Evolutionary conservation across 2,888 invertebrate genomes (phyloP).

Genomic region (Therioaphis trifolii): DNA sequence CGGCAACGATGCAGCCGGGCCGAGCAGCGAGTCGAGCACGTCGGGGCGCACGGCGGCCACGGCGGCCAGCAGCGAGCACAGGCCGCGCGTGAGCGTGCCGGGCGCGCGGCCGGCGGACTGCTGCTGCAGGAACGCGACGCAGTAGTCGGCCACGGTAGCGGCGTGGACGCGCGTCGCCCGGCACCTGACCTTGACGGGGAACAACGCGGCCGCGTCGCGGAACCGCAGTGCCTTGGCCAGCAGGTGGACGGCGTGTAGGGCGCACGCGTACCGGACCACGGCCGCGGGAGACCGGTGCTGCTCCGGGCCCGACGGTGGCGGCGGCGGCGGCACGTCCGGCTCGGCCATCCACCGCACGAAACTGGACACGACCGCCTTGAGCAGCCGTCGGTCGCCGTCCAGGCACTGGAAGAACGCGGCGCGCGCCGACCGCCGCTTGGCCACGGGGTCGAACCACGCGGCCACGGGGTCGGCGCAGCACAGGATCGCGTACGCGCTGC

Average conservation of each 20-base stretch:
- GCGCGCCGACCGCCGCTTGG: not conserved
- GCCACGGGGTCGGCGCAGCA: constrained; percentile 52
- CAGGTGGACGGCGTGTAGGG: constrained; percentile 31
- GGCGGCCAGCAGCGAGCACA: constrained; percentile 16
- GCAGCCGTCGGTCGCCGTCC: constrained; percentile 13
- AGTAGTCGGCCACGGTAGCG: not conserved
- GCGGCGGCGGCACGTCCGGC: not conserved
- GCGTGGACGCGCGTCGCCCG: not conserved
- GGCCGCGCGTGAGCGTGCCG: not conserved
- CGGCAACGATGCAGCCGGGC: too few species aligned
- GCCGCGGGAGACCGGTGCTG: not conserved
- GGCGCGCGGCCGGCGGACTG: not conserved
- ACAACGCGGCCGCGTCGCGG: not conserved
- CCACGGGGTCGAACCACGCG: constrained; percentile 35
- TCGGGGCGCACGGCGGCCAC: not conserved
- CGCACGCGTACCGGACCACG: constrained; percentile 27
- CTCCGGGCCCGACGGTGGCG: not conserved
- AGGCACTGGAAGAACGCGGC: constrained; percentile 48
- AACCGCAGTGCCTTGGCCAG: constrained; percentile 49
- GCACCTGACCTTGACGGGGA: constrained; percentile 37
- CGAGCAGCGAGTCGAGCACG: not conserved
- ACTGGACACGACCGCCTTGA: constrained; percentile 36
- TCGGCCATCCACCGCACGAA: constrained; percentile 35
- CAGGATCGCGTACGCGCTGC: constrained; percentile 22
- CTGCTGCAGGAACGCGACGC: constrained; percentile 34